Evolutionary conservation across 2,113 vertebrate species (phyloP).

Genomic region (Raja brachyura): DNA sequence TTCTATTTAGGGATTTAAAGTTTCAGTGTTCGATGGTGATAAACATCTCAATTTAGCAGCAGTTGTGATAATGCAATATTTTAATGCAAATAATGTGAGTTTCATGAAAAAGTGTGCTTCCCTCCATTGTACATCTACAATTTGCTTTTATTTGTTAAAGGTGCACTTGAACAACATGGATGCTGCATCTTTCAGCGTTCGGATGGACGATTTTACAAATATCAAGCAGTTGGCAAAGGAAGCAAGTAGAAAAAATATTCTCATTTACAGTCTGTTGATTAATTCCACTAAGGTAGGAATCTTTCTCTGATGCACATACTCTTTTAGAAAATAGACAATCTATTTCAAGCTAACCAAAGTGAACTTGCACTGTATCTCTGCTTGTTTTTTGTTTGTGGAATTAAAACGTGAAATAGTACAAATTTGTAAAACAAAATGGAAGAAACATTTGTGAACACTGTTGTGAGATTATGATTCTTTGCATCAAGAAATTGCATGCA

Average conservation of each 20-base stretch:
- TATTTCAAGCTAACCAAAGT: neutral
- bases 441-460: neutral
- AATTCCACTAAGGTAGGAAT: conserved; percentile 55
- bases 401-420: neutral
- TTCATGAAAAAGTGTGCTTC: neutral
- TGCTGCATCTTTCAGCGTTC: conserved; percentile 44
- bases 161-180: conserved; percentile 52
- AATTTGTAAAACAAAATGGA: neutral
- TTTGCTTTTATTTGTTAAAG: conserved; percentile 44
- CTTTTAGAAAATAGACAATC: conserved; percentile 43
- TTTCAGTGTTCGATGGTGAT: neutral
- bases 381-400: neutral
- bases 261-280: conserved; percentile 58
- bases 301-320: conserved; percentile 41
- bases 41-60: neutral
- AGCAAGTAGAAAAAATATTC: conserved; percentile 56
- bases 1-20: neutral
- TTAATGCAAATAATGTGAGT: neutral
- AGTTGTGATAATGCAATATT: neutral
- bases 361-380: neutral
- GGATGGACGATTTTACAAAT: conserved; percentile 47
- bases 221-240: conserved; percentile 56
- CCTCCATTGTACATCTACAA: too few relatives aligned
- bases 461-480: neutral
- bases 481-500: neutral